A percentile compares a stretch with the other conserved stretches of the same genome.
Evolutionary conservation across 2,888 invertebrate genomes (phyloP).

Genomic region (Habroteleia sp.): DNA sequence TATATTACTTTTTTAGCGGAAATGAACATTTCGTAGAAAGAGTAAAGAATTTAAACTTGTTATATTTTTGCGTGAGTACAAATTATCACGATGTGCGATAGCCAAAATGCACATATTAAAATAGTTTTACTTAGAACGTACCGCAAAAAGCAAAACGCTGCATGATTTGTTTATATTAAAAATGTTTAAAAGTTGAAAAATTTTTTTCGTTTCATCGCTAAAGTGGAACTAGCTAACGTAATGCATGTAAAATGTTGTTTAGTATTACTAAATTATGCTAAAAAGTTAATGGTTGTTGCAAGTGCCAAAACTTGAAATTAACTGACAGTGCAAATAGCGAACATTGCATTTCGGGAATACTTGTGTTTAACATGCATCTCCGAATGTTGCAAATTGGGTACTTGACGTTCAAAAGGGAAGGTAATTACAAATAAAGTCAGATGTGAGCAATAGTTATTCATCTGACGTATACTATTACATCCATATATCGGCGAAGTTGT

Average conservation of each 20-base stretch:
- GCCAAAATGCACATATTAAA: too few species aligned
- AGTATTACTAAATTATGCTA: conserved; percentile 2
- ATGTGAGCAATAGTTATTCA: conserved; percentile 35
- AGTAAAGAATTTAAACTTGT: too few species aligned
- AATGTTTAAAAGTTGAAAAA: too few species aligned
- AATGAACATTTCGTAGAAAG: too few species aligned
- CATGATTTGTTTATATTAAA: too few species aligned
- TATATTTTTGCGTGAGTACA: too few species aligned
- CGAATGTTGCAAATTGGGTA: conserved; percentile 38
- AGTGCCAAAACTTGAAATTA: conserved; percentile 7
- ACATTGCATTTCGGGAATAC: conserved; percentile 25
- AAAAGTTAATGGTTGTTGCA: conserved; percentile 6
- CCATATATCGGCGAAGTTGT: conserved; percentile 10
- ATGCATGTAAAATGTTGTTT: conserved; percentile 3
- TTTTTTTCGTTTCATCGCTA: too few species aligned
- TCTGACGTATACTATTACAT: conserved; percentile 8
- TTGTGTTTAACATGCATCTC: conserved; percentile 12
- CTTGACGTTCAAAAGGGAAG: conserved; percentile 36
- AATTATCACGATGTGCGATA: too few species aligned
- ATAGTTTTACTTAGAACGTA: too few species aligned
- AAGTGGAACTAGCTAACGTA: neutral
- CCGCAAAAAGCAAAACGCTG: too few species aligned
- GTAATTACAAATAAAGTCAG: conserved; percentile 49
- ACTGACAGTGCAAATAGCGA: conserved; percentile 26
- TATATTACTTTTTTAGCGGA: too few species aligned